Evolutionary conservation across 2,888 invertebrate genomes (phyloP), one percentile per base, ranked within the genome.

Genomic region (Aphodius granarius): DNA sequence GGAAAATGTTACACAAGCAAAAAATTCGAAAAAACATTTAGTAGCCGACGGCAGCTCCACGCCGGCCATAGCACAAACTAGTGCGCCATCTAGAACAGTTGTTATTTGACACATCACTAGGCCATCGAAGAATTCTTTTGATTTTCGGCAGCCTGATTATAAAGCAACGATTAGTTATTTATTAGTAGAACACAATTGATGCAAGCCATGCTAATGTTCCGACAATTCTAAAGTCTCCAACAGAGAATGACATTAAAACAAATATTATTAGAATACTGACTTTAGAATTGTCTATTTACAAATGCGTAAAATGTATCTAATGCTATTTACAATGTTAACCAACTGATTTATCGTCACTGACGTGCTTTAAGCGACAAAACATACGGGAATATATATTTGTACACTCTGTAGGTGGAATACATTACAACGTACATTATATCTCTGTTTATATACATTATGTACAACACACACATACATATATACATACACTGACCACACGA

Each of bases 1-100:
- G 73, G 73, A 72, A 72, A 73, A 71, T 74, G 73, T 18, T 77
- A 79, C 73, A 80, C 62, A 79, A 81, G 80, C 79, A 63, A 19
- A 19, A 66, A n/a, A 17, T 66, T 66, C 66, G 13, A 68, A 68
- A 68, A 19, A 21, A n/a, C 68, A n/a, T 68, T 20, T 21, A 68
- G 68, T 22, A 43, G 43, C 43, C 3, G 43, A 43, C 43, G 43
- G 43, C 43, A 43, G 43, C 43, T 43, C 43, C 43, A 43, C 43
- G 43, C 9, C 43, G 43, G 43, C 43, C 43, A 6, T 43, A 43
- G 43, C 13, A 43, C 43, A 43, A 43, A 43, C 68, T 21, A 22
- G n/a, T 21, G 20, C 66, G 66, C 20, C 68, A 68, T 68, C 68
- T 68, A 68, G 22, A 68, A 68, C 68, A 68, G 20, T 19, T 43